Percentiles rank a stretch among this genome's conserved stretches.
These are phyloP conservation scores for Coracias cyanogaster DNA, from an alignment of 2,797 vertebrate species.

Conservation along the genomic window DNA sequence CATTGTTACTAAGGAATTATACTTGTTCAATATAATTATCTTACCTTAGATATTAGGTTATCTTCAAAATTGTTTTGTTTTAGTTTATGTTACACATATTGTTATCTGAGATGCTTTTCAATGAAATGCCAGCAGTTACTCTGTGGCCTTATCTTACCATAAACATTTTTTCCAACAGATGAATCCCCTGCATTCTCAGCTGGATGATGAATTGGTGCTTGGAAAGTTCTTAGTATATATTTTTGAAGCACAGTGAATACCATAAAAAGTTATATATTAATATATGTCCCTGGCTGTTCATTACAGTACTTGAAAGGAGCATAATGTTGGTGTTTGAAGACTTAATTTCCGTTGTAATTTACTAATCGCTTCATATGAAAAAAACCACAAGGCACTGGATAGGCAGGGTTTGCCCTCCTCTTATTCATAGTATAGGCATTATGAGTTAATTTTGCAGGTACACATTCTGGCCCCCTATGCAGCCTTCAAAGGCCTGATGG, in stretches of 20 bases:
- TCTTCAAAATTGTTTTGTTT: neutral
- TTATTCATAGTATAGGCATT: neutral
- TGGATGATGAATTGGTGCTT: neutral
- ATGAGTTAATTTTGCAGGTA: neutral
- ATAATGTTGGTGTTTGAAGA: neutral
- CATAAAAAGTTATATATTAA: neutral
- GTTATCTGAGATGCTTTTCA: neutral
- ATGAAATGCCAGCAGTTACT: neutral
- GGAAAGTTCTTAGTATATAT: neutral
- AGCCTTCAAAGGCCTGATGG: neutral
- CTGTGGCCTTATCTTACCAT: neutral
- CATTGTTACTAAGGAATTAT: neutral
- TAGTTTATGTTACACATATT: neutral
- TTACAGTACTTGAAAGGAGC: neutral
- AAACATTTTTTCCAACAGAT: neutral
- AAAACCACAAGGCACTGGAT: neutral
- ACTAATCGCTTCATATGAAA: neutral
- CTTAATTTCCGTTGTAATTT: neutral
- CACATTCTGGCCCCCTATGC: neutral
- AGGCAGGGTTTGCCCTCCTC: neutral
- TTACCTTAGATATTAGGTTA: neutral
- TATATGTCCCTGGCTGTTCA: neutral
- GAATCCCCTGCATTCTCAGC: neutral
- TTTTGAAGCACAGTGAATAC: neutral
- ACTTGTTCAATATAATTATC: neutral